Conservation (phyloP, 2,888 invertebrate genomes). For the Tethea ocularis region DNA sequence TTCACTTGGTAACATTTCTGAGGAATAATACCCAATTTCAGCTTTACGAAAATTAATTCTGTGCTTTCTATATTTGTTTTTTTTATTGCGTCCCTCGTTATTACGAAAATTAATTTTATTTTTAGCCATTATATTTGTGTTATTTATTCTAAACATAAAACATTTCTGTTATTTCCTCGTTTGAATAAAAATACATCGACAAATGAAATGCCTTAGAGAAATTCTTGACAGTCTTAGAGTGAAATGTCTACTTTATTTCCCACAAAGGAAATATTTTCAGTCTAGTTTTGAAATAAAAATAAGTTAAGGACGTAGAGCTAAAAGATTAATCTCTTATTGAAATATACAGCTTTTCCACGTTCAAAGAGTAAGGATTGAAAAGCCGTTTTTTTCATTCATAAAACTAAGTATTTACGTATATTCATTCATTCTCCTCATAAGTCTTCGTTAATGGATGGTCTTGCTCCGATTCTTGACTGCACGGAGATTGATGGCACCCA, state of each 20-base stretch:
- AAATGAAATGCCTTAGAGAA: neutral
- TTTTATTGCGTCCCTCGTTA: neutral
- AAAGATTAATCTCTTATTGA: neutral
- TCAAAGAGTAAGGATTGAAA: too few species aligned
- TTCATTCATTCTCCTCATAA: conserved; percentile 44
- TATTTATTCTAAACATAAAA: neutral
- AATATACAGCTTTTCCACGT: too few species aligned
- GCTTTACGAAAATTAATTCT: neutral
- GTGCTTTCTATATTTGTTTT: neutral
- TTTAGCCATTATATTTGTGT: neutral
- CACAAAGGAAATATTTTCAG: neutral
- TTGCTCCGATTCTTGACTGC: conserved; percentile 49
- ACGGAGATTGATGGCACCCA: conserved; percentile 52
- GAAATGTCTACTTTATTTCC: neutral
- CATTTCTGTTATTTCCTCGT: neutral
- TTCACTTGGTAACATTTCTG: neutral
- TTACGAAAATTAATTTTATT: neutral
- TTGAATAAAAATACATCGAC: neutral
- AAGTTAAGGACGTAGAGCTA: neutral
- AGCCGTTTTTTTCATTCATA: too few species aligned
- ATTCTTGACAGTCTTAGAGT: neutral
- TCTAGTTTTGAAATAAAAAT: neutral
- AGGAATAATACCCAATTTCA: neutral
- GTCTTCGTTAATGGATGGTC: conserved; percentile 50
- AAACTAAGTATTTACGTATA: too few species aligned